Percentiles rank a stretch among this genome's conserved stretches.
Evolutionary conservation across 2,113 vertebrate genomes (phyloP).

Genomic region (Anser cygnoides): DNA sequence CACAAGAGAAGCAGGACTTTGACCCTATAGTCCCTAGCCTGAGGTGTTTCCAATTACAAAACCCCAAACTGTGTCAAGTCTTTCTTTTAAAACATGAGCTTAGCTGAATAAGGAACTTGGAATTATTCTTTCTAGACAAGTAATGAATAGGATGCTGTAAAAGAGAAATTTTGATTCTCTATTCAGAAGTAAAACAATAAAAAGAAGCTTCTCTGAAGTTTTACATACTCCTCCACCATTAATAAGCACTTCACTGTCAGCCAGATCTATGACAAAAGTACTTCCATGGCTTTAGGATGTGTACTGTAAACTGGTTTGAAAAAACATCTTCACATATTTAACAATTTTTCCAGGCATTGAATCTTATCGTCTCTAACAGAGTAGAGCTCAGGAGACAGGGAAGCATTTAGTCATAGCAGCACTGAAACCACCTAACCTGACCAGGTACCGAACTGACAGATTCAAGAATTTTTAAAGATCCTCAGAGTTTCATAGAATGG

Average conservation of each 20-base stretch:
- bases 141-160: neutral
- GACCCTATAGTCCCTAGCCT: neutral
- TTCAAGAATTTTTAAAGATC: neutral
- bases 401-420: neutral
- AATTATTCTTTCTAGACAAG: neutral
- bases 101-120: neutral
- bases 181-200: neutral
- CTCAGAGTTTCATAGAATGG: fast-evolving
- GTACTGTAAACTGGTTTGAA: neutral
- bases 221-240: neutral
- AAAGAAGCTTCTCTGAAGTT: neutral
- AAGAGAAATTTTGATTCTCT: neutral
- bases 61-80: neutral
- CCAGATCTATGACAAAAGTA: neutral
- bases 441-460: neutral
- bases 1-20: neutral
- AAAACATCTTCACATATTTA: neutral
- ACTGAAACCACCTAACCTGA: fast-evolving
- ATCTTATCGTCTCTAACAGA: neutral
- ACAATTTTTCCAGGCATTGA: neutral
- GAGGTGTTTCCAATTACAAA: neutral
- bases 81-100: neutral
- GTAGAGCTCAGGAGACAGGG: neutral
- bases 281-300: neutral
- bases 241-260: neutral